Evolutionary conservation across 2,797 vertebrate species (phyloP).

Genomic region (Cuniculus paca): DNA sequence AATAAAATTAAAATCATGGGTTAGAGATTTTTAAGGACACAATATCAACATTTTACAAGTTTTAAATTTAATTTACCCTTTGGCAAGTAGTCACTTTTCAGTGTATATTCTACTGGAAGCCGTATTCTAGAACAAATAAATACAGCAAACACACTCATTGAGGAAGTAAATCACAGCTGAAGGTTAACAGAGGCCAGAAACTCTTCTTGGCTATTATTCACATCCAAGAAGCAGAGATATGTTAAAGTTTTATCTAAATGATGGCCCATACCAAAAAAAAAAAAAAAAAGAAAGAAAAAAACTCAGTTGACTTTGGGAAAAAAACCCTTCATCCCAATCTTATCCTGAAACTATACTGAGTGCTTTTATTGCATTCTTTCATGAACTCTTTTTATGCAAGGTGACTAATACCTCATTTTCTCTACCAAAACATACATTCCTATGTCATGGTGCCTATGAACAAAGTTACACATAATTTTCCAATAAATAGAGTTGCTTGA

Average conservation of each 20-base stretch:
- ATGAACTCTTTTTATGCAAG: not conserved
- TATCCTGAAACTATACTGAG: not conserved
- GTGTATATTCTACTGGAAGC: not conserved
- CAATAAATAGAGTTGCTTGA: not conserved
- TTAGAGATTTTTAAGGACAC: not conserved
- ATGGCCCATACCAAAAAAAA: not conserved
- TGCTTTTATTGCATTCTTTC: too few relatives aligned
- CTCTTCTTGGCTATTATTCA: not conserved
- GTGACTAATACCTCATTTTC: not conserved
- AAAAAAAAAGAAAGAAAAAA: not conserved
- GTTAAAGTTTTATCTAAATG: not conserved
- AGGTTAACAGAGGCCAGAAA: not conserved
- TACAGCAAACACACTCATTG: not conserved
- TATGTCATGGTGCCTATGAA: not conserved
- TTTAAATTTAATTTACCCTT: not conserved
- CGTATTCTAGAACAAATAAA: not conserved
- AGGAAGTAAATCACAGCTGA: not conserved
- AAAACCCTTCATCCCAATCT: not conserved
- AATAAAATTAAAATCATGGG: not conserved
- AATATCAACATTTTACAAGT: not conserved
- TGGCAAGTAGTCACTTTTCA: not conserved
- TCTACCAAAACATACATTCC: not conserved
- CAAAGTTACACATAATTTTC: not conserved
- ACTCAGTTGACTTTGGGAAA: not conserved
- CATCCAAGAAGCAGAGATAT: not conserved